Conservation (phyloP, 2,797 vertebrate genomes). For the Tolypeutes matacus region DNA sequence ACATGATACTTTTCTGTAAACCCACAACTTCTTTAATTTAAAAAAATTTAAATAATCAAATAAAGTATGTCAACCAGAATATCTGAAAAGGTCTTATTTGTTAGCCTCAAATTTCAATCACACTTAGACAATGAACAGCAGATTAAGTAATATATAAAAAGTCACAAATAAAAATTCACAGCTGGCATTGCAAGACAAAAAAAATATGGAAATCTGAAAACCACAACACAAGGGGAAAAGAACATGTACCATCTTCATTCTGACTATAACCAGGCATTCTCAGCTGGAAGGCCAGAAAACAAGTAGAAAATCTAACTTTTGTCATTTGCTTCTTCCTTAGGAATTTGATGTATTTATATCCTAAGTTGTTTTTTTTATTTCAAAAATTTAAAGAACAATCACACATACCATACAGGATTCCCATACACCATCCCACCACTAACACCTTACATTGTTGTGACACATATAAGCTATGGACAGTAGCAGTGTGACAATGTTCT, state of each 20-base stretch:
- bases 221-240: neutral
- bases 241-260: neutral
- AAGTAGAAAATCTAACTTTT: neutral
- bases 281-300: neutral
- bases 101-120: constrained; percentile 43
- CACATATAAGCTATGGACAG: too few relatives aligned
- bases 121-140: constrained; percentile 29
- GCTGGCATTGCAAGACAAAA: neutral
- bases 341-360: neutral
- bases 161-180: neutral
- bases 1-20: neutral
- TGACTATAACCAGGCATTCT: neutral
- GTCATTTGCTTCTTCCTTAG: neutral
- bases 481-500: too few relatives aligned
- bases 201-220: constrained; percentile 24
- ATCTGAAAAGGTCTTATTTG: neutral
- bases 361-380: neutral
- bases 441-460: too few relatives aligned
- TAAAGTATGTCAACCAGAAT: neutral
- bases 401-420: too few relatives aligned
- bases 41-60: neutral
- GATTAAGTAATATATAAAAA: neutral
- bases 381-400: too few relatives aligned
- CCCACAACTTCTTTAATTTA: too few relatives aligned
- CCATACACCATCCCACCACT: too few relatives aligned